Conservation (phyloP, 2,888 invertebrate genomes). For the Hydrotaea diabolus region DNA sequence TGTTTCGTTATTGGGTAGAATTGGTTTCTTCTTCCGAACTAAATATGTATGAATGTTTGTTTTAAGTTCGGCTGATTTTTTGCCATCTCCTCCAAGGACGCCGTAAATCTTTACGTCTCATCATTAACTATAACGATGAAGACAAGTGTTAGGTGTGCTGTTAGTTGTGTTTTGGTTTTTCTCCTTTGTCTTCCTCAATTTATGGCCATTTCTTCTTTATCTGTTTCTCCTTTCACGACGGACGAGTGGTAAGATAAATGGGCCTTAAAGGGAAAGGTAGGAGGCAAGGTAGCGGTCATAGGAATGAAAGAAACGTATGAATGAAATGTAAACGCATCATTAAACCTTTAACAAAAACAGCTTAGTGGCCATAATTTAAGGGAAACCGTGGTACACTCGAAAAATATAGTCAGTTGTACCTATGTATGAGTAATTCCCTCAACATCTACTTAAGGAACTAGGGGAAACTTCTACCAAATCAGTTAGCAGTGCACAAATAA, state of each 20-base stretch:
- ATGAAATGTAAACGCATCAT: slow-evolving; percentile 38
- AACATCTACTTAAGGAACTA: too few species aligned
- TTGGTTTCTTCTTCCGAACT: too few species aligned
- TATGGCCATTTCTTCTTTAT: not conserved
- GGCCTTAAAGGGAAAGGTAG: too few species aligned
- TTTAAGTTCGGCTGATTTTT: slow-evolving; percentile 22
- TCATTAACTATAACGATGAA: slow-evolving; percentile 49
- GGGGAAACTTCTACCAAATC: too few species aligned
- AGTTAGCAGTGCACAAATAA: too few species aligned
- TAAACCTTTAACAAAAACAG: slow-evolving; percentile 31
- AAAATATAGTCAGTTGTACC: not conserved
- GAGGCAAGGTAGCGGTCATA: not conserved
- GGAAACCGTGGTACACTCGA: not conserved
- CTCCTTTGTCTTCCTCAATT: not conserved
- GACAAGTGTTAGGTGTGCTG: not conserved
- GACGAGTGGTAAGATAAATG: not conserved
- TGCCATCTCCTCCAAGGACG: slow-evolving; percentile 36
- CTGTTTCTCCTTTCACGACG: not conserved
- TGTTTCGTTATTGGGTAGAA: too few species aligned
- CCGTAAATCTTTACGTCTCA: slow-evolving; percentile 45
- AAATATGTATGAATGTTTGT: not conserved
- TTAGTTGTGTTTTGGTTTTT: not conserved
- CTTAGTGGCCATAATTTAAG: slow-evolving; percentile 29
- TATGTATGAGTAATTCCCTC: too few species aligned
- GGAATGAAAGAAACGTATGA: not conserved